Evolutionary conservation across 1,140 invertebrate species (phyloP), one percentile per base, ranked within the genome.

Genomic region (Onthophagus taurus): DNA sequence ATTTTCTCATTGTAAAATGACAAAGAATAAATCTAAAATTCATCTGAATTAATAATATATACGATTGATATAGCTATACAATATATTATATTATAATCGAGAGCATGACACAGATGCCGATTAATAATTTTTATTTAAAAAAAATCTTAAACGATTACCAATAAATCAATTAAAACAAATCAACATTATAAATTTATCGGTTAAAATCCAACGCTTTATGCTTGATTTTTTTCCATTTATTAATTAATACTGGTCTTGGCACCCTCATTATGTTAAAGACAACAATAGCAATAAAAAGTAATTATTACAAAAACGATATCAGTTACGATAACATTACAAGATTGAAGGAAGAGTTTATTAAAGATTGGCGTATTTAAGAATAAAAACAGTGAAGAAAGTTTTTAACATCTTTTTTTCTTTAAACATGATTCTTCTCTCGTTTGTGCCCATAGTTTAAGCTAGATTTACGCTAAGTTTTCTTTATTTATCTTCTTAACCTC

Each of bases 21-120:
- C 61, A 61, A 63, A 63, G 61, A 63, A 63, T 61, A 62, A 62
- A 53, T 62, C 60, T 62, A 62, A 63, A 62, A 60, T 49, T 62
- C 57, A 45, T 63, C 55, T 57, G 54, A 59, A 58, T 60, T 47
- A 48, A 58, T 52, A 48, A 53, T 54, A 53, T 51, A 51, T 60
- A 58, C 52, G 55, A 57, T 59, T 62, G 55, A 62, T 62, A 62
- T 59, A 59, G 53, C 51, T 59, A 60, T 57, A 60, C 55, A 55
- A 59, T 59, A 50, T 58, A 58, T 54, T 57, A 47, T 53, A 59
- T 47, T 60, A 60, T 41, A n/a, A 26, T 26, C 6, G 6, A 26
- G 23, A 26, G 23, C 55, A 59, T 59, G 55, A 61, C 59, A 58
- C 53, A 60, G 55, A 57, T n/a, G n/a, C n/a, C n/a, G n/a, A n/a